Percentiles rank a stretch among this genome's conserved stretches.
Evolutionary conservation across 2,797 vertebrate species (phyloP).

Genomic region (Lepilemur septentrionalis): DNA sequence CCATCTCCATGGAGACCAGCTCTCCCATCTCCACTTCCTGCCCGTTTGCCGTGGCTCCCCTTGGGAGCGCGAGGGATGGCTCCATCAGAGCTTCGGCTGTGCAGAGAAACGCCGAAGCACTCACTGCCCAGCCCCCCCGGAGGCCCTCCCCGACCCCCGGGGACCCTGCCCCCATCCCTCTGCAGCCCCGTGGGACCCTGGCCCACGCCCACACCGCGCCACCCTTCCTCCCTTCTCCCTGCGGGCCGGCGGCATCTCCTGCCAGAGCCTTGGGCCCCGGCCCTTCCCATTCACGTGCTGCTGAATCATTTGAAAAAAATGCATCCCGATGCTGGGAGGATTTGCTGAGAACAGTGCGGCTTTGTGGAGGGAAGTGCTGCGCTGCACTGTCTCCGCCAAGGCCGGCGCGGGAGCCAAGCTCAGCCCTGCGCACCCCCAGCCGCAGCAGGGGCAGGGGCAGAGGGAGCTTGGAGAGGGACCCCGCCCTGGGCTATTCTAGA

Average conservation of each 20-base stretch:
- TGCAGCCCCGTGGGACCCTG: neutral
- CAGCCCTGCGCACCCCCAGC: neutral
- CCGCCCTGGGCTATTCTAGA: neutral
- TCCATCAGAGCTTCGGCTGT: neutral
- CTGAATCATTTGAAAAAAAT: conserved; percentile 89
- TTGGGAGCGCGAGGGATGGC: neutral
- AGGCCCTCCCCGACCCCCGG: neutral
- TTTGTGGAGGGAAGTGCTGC: conserved; percentile 84
- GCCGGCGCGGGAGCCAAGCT: conserved; percentile 75
- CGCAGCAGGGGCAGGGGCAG: rapidly evolving
- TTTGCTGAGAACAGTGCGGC: conserved; percentile 86
- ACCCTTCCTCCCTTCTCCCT: neutral
- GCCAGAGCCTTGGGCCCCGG: conserved; percentile 70
- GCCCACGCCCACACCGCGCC: neutral
- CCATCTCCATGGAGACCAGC: conserved; percentile 70
- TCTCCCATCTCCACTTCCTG: conserved; percentile 47
- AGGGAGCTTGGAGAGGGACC: neutral
- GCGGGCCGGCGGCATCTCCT: neutral
- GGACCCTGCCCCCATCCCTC: neutral
- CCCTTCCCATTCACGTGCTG: conserved; percentile 87
- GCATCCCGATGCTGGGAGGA: conserved; percentile 82
- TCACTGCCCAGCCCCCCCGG: neutral
- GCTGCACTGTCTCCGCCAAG: conserved; percentile 83
- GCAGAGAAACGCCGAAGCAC: too few relatives aligned
- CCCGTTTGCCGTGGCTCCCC: neutral